A percentile compares a stretch with the other conserved stretches of the same genome.
These are phyloP conservation scores for Otolemur garnettii DNA, from an alignment of 2,113 vertebrate genomes.

Conservation along the genomic window DNA sequence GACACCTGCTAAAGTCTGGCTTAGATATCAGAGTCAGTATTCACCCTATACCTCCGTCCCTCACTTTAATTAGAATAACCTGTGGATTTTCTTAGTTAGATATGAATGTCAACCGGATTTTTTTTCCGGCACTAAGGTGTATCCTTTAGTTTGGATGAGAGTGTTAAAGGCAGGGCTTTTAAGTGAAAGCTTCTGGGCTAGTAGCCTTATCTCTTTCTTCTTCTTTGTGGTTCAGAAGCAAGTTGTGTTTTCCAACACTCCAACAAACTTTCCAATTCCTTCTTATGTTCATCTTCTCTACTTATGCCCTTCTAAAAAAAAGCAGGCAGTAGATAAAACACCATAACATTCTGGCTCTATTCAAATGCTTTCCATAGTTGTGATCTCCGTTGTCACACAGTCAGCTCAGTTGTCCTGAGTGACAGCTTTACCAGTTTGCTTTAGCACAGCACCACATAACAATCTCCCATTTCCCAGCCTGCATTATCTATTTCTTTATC, in stretches of 20 bases:
- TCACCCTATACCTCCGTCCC: not conserved
- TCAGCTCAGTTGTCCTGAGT: not conserved
- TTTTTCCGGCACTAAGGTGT: not conserved
- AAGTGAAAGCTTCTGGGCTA: not conserved
- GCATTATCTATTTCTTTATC: not conserved
- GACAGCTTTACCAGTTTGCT: not conserved
- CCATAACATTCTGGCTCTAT: not conserved
- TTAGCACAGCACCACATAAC: not conserved
- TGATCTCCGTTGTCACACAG: not conserved
- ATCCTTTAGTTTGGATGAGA: not conserved
- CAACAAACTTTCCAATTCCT: not conserved
- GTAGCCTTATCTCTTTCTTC: not conserved
- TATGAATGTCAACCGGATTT: not conserved
- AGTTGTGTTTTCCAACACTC: not conserved
- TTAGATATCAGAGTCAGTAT: not conserved
- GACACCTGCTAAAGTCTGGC: not conserved
- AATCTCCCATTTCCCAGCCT: not conserved
- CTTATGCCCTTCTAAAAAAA: slow-evolving; percentile 8
- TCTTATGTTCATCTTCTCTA: not conserved
- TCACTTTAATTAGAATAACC: not conserved
- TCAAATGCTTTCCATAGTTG: not conserved
- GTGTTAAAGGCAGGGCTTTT: not conserved
- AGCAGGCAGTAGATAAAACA: not conserved
- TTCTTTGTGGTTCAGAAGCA: not conserved
- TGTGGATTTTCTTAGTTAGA: not conserved